Evolutionary conservation across 2,113 vertebrate species (phyloP).

Genomic region (Oncorhynchus nerka): DNA sequence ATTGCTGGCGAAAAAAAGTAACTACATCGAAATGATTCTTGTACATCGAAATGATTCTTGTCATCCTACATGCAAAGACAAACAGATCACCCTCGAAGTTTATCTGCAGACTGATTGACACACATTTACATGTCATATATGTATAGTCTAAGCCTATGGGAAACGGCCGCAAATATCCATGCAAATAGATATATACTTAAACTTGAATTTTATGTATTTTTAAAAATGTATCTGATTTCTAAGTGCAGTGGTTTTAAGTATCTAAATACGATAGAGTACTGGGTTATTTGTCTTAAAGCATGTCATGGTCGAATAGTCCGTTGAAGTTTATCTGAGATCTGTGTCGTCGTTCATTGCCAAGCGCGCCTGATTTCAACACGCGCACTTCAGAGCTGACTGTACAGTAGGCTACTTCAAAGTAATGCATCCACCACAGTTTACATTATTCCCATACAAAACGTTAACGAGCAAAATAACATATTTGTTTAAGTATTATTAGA

Average conservation of each 20-base stretch:
- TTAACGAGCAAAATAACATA: not conserved
- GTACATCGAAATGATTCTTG: constrained; percentile 22
- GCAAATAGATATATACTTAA: not conserved
- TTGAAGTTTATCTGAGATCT: not conserved
- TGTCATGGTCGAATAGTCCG: not conserved
- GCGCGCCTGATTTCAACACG: not conserved
- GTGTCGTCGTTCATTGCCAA: not conserved
- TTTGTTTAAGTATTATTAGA: not conserved
- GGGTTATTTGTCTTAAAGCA: not conserved
- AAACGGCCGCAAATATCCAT: not conserved
- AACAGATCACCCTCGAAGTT: not conserved
- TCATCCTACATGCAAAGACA: not conserved
- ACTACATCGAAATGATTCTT: constrained; percentile 26
- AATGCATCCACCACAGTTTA: too few species aligned
- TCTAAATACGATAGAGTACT: too few species aligned
- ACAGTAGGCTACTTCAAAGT: not conserved
- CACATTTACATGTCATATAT: not conserved
- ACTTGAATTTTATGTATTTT: not conserved
- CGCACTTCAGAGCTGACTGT: constrained; percentile 40
- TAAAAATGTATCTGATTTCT: not conserved
- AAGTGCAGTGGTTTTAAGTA: not conserved
- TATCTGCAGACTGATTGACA: too few species aligned
- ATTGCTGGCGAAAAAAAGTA: constrained; percentile 45
- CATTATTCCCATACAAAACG: not conserved
- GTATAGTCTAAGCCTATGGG: not conserved